phyloP scores from a whole-genome alignment of 2,113 vertebrate species.

The Proteles cristata region DNA sequence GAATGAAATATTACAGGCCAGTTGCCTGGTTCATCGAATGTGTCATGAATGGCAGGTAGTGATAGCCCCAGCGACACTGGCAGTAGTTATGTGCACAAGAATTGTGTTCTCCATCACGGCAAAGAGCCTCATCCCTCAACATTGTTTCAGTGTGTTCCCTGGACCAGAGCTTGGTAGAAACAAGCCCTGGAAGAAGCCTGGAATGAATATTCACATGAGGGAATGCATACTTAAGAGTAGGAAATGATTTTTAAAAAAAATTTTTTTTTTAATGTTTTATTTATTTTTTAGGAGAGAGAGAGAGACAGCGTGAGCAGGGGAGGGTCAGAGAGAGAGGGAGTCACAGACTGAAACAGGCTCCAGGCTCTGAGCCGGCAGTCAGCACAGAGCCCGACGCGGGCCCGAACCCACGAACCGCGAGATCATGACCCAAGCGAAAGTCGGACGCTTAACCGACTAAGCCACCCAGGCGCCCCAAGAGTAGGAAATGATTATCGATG shows the following conservation, averaged over 20 bases:
- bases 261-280: too few relatives aligned
- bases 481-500: neutral
- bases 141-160: neutral
- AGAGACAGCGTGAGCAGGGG: too few relatives aligned
- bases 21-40: rapidly evolving
- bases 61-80: neutral
- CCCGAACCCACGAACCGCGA: too few relatives aligned
- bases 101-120: neutral
- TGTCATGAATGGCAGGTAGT: neutral
- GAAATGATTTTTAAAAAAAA: too few relatives aligned
- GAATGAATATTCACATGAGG: neutral
- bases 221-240: neutral
- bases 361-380: too few relatives aligned
- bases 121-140: neutral
- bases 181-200: neutral
- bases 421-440: too few relatives aligned
- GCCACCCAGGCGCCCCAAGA: too few relatives aligned
- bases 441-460: too few relatives aligned
- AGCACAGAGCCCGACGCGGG: too few relatives aligned
- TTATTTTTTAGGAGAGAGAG: too few relatives aligned
- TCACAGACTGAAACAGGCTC: too few relatives aligned
- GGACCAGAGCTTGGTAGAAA: neutral
- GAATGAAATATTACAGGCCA: neutral
- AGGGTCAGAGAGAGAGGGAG: too few relatives aligned
- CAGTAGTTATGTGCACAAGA: rapidly evolving